Evolutionary conservation across 2,888 invertebrate species (phyloP), one percentile per base, ranked within the genome.

Genomic region (Caradrina kadenii): DNA sequence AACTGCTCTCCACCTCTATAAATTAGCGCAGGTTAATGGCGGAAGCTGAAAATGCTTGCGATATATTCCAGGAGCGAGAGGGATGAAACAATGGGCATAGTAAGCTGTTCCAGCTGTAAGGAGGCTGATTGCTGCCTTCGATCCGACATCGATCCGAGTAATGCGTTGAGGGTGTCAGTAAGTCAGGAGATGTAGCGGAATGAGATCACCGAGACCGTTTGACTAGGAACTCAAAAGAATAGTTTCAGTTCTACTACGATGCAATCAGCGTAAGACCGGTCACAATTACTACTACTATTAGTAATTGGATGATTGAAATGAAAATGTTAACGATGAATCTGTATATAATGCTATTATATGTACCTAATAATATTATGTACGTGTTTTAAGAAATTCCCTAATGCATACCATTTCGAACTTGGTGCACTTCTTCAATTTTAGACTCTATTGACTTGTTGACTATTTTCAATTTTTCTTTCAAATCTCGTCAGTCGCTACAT

Each of bases 121-220:
- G 67, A 72, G 82, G 83, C 87, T 92, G 93, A 93, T 92, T 92
- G 90, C 90, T 82, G 76, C 82, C 85, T 92, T 91, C 93, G 91
- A 93, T 93, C 91, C 89, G 92, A 93, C 93, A 92, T 93, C 93
- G 93, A 93, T 93, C 92, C 89, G 76, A 76, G 87, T 90, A 90
- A 90, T 89, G 87, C 80, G 80, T 80, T 84, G 73, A n/a, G 31
- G 42, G 0, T 8, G 49, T 58, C 58, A 17, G 15, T 17, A 35
- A 74, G 65, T 49, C 26, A 62, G 19, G 54, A 19, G 52, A n/a
- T 45, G 13, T 8, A 54, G 77, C 81, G 81, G 10, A 0, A 0
- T 19, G 17, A 26, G 5, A 11, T 10, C n/a, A 6, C 1, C 15
- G 10, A 45, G 39, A 13, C 2, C 7, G 1, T 7, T 66, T n/a